Base-by-base conservation (phyloP, 2,113 vertebrate species). In the Oxygymnocypris stewartii region DNA sequence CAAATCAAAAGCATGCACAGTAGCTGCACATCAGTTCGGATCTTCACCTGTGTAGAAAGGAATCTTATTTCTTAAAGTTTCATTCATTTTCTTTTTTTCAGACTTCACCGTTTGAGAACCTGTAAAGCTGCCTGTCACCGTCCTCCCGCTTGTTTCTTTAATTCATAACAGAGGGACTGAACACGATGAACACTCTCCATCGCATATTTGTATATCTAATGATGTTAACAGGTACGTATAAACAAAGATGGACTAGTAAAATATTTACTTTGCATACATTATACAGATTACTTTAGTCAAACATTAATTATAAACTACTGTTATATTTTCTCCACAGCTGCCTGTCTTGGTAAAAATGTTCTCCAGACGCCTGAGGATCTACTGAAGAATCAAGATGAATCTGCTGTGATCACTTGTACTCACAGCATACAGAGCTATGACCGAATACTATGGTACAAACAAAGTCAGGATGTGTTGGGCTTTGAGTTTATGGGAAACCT, bases 381-480 rank as follows among this genome's bases (percentile, higher is more conserved):
- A 65, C 2, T 89, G 5, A 76, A 37, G 65, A 73, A 13, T 1
- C 44, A 35, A n/a, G 59, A 61, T 51, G 23, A 88, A 28, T 77
- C 59, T 54, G 87, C 79, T n/a, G 11, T 77, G 9, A 69, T 90
- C 1, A 25, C 28, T 6, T 90, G 89, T 35, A 28, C 67, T 13
- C 82, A 89, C 23, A 69, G 28, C 0, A 28, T 87, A n/a, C 9
- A 0, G 35, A 65, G 25, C 40, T 86, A 88, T 12, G 4, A 90
- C 3, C 1, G 2, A 25, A 87, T 90, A 7, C 40, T 76, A 6
- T 91, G 88, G 89, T 91, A 90, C 40, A 83, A 87, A 75, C 88
- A 91, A 18, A 49, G 78, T 54, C 16, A 20, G 0, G 73, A 78
- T 1, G 6, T 61, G 4, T 6, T 3, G 0, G 25, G 69, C 16